phyloP scores from a whole-genome alignment of 2,888 invertebrate genomes.

The Leucophora obtusa region DNA sequence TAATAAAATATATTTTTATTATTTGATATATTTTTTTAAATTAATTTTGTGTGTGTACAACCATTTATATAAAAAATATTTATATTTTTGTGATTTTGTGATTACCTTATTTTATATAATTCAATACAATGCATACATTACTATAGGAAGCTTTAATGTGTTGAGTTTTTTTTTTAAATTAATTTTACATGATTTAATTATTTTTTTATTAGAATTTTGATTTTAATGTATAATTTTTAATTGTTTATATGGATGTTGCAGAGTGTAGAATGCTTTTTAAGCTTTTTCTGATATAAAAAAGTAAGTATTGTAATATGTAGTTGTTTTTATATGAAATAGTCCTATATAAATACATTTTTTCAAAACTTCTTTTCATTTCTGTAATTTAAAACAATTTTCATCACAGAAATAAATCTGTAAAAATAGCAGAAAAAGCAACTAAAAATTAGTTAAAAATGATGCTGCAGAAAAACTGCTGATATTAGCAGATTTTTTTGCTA shows the following conservation, averaged over 20 bases:
- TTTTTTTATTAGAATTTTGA: neutral
- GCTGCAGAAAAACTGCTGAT: no score
- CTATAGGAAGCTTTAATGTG: constrained; percentile 54
- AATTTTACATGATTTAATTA: constrained; percentile 1
- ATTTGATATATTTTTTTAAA: constrained; percentile 13
- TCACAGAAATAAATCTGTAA: no score
- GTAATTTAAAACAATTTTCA: neutral
- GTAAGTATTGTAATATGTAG: constrained; percentile 18
- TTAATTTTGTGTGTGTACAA: constrained; percentile 48
- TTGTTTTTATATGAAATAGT: neutral
- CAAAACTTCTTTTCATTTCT: neutral
- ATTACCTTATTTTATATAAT: constrained; percentile 30
- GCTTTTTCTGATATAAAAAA: constrained; percentile 40
- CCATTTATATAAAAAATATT: constrained; percentile 55
- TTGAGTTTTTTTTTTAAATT: constrained; percentile 4
- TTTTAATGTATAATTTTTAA: neutral
- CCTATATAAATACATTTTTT: no score
- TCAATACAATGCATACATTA: constrained; percentile 6
- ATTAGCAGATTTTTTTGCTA: no score
- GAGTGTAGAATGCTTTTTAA: constrained; percentile 49
- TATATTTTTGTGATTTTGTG: constrained; percentile 39
- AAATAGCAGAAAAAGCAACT: no score
- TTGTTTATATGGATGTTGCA: neutral
- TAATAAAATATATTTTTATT: constrained; percentile 38
- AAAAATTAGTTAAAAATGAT: no score